A percentile compares a stretch with the other conserved stretches of the same genome.
Evolutionary conservation across 1,140 invertebrate genomes (phyloP).

Genomic region (Drosophila yakuba): DNA sequence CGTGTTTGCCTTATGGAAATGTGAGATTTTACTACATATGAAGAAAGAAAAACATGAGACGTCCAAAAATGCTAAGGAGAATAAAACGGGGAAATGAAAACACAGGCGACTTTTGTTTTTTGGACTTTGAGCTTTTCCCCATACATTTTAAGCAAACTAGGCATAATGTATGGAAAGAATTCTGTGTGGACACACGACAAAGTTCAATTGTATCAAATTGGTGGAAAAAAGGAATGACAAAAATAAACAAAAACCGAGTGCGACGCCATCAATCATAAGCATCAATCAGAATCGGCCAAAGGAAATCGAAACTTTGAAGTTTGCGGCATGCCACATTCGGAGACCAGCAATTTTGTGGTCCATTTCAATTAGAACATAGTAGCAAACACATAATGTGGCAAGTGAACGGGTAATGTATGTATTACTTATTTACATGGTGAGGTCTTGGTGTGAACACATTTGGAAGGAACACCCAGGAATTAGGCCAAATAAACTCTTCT

Average conservation of each 20-base stretch:
- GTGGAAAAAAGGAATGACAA: slow-evolving; percentile 21
- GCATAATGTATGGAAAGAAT: slow-evolving; percentile 33
- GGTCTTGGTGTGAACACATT: slow-evolving; percentile 1
- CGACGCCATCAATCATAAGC: slow-evolving; percentile 71
- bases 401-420: slow-evolving; percentile 22
- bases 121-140: slow-evolving; percentile 53
- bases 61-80: background rate
- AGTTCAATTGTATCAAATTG: slow-evolving; percentile 81
- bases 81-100: slow-evolving; percentile 23
- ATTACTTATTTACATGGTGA: background rate
- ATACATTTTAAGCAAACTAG: slow-evolving; percentile 51
- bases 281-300: slow-evolving; percentile 66
- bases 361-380: slow-evolving; percentile 61
- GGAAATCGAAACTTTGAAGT: slow-evolving; percentile 41
- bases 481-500: background rate
- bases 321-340: slow-evolving; percentile 35
- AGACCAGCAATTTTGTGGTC: slow-evolving; percentile 58
- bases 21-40: slow-evolving; percentile 60
- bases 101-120: slow-evolving; percentile 40
- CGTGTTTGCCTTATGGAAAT: slow-evolving; percentile 80
- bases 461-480: background rate
- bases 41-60: slow-evolving; percentile 38
- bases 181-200: slow-evolving; percentile 41
- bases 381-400: slow-evolving; percentile 34
- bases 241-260: slow-evolving; percentile 33